Percentiles rank a stretch among this genome's conserved stretches.
phyloP scores from a whole-genome alignment of 2,113 vertebrate genomes.

The Pyxicephalus adspersus region DNA sequence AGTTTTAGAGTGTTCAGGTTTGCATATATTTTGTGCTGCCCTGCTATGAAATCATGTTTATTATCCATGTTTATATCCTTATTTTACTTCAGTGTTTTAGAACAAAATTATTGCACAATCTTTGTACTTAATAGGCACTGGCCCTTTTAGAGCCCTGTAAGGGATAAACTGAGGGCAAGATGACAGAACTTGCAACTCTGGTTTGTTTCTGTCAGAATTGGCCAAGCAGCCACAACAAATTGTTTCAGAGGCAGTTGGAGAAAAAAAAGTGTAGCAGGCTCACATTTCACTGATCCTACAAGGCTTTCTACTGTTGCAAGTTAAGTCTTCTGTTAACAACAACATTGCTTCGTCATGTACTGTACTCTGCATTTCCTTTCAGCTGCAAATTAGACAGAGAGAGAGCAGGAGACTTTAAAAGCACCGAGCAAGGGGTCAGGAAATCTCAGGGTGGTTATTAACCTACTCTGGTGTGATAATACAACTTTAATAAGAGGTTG shows the following conservation, averaged over 20 bases:
- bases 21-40: no score
- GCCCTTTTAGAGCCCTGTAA: not conserved
- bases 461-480: no score
- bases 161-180: conserved; percentile 1
- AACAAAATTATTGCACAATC: no score
- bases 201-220: conserved; percentile 29
- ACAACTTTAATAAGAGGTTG: no score
- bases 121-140: not conserved
- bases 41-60: no score
- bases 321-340: conserved; percentile 16
- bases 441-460: not conserved
- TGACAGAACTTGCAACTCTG: conserved; percentile 49
- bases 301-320: conserved; percentile 10
- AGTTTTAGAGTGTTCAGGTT: no score
- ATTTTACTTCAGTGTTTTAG: no score
- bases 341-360: not conserved
- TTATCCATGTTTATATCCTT: no score
- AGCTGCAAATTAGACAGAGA: not conserved
- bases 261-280: conserved; percentile 41
- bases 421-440: not conserved
- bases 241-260: conserved; percentile 27
- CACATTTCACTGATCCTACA: conserved; percentile 41
- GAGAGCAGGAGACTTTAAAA: not conserved
- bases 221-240: conserved; percentile 19
- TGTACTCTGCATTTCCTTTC: not conserved